These are phyloP conservation scores for Chaetorhynchus papuensis DNA, from an alignment of 2,113 vertebrate species.

Conservation along the genomic window DNA sequence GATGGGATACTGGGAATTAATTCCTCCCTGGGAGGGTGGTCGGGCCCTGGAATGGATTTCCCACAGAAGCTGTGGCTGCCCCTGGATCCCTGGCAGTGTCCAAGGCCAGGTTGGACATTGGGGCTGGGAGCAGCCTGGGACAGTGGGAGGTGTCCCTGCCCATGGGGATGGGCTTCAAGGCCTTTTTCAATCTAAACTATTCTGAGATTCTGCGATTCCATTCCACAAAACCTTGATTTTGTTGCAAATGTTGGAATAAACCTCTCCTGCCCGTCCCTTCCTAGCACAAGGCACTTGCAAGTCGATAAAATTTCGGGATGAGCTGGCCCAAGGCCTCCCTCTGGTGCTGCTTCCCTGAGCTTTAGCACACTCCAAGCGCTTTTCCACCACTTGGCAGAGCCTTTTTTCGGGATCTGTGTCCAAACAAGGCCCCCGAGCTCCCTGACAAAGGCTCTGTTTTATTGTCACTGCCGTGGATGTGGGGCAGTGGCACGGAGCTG, in stretches of 20 bases:
- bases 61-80: neutral
- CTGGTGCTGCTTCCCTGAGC: neutral
- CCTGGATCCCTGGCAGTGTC: neutral
- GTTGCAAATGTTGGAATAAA: accelerated
- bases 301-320: accelerated
- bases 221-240: neutral
- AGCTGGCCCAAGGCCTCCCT: neutral
- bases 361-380: neutral
- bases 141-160: neutral
- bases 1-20: neutral
- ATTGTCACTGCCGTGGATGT: accelerated
- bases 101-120: neutral
- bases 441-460: neutral
- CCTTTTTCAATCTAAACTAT: neutral
- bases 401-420: neutral
- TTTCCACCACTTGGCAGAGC: neutral
- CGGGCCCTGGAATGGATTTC: accelerated
- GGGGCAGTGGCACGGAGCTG: neutral
- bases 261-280: neutral
- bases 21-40: neutral
- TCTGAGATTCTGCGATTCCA: neutral
- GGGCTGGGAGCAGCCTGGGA: accelerated
- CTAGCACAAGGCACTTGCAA: neutral
- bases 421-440: neutral
- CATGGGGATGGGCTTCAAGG: neutral